Evolutionary conservation across 1,140 invertebrate genomes (phyloP).

Genomic region (Heliconius hermathena): DNA sequence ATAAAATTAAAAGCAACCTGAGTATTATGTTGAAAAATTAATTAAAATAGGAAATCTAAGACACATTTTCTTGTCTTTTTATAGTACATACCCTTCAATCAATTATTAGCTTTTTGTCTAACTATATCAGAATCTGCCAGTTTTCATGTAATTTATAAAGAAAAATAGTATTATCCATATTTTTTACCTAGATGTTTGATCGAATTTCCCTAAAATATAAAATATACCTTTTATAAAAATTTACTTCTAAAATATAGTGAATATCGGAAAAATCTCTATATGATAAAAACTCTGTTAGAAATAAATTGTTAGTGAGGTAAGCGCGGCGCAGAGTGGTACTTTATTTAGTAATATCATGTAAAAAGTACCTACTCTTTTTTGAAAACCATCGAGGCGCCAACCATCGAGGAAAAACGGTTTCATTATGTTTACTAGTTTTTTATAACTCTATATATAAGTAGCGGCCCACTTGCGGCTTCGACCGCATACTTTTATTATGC

Average conservation of each 20-base stretch:
- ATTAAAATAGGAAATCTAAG: background rate
- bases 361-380: background rate
- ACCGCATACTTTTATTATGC: too few species aligned
- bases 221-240: background rate
- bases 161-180: background rate
- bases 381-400: conserved; percentile 1
- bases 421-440: background rate
- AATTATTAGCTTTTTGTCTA: too few species aligned
- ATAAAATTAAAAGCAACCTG: background rate
- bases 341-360: conserved; percentile 1
- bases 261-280: conserved; percentile 1
- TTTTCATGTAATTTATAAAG: too few species aligned
- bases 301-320: background rate
- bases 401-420: background rate
- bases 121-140: too few species aligned
- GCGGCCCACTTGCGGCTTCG: too few species aligned
- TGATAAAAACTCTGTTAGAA: background rate
- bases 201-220: background rate
- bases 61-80: background rate
- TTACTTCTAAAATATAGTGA: background rate
- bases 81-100: too few species aligned
- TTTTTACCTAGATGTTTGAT: background rate
- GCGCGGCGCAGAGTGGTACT: background rate
- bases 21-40: background rate
- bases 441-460: background rate